Conservation (phyloP, 92 coral and sea anemone genomes). For the Palythoa caribaeorum region DNA sequence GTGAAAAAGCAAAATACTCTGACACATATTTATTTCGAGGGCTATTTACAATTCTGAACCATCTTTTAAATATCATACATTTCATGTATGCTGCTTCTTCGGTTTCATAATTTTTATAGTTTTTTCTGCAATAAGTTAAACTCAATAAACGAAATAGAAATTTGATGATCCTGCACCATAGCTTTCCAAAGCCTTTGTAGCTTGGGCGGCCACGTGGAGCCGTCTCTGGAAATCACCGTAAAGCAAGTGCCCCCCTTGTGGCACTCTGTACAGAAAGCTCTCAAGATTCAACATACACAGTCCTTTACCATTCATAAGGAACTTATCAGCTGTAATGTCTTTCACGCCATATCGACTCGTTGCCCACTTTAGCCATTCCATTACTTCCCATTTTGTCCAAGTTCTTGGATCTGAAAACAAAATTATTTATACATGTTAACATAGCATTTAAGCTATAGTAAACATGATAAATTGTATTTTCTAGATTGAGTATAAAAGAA, state of each 20-base stretch:
- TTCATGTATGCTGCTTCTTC: conserved; percentile 63
- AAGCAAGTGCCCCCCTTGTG: conserved; percentile 91
- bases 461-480: too few species aligned
- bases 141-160: conserved; percentile 87
- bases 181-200: conserved; percentile 80
- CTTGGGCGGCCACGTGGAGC: conserved; percentile 78
- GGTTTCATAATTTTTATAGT: conserved; percentile 62
- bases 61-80: conserved; percentile 85
- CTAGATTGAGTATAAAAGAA: too few species aligned
- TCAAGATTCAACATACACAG: conserved; percentile 89
- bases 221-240: conserved; percentile 91
- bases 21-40: background rate
- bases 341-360: conserved; percentile 86
- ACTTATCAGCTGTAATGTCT: conserved; percentile 89
- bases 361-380: conserved; percentile 98
- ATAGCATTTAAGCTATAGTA: too few species aligned
- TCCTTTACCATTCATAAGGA: conserved; percentile 99
- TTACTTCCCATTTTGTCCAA: conserved; percentile 96
- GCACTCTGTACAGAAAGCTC: conserved; percentile 92
- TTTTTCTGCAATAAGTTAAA: conserved; percentile 41
- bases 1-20: background rate
- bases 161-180: conserved; percentile 76
- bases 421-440: background rate
- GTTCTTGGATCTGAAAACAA: conserved; percentile 80
- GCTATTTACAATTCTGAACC: conserved; percentile 26